These are phyloP conservation scores for Glaucomys volans DNA, from an alignment of 2,113 vertebrate genomes.

Conservation along the genomic window DNA sequence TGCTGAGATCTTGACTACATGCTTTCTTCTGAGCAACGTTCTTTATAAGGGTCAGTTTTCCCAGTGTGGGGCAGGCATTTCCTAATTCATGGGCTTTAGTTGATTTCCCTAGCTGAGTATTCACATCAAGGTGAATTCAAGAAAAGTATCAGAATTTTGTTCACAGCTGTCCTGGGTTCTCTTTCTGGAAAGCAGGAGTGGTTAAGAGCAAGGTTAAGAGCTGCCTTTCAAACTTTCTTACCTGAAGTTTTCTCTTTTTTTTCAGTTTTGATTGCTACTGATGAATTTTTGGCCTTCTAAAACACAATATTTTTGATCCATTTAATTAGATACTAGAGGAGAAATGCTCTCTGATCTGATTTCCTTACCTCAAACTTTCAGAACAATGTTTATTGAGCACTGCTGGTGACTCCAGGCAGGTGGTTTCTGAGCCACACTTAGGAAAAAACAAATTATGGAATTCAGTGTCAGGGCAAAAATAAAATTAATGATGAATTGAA, in stretches of 20 bases:
- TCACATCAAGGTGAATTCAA: not conserved
- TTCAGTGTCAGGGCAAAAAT: conserved; percentile 29
- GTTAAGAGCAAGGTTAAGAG: not conserved
- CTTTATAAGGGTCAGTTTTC: not conserved
- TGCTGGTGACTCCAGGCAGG: not conserved
- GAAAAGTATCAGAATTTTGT: not conserved
- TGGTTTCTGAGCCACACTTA: not conserved
- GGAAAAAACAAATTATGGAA: not conserved
- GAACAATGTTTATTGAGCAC: not conserved
- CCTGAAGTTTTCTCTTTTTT: not conserved
- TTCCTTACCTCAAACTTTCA: not conserved
- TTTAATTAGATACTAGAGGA: not conserved
- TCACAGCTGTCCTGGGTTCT: not conserved
- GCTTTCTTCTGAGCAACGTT: not conserved
- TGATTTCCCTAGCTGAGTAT: not conserved
- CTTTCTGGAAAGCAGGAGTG: not conserved
- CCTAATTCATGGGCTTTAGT: not conserved
- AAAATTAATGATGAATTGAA: not conserved
- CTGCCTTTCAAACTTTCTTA: not conserved
- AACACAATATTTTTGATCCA: not conserved
- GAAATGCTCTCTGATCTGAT: not conserved
- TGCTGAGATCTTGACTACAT: not conserved
- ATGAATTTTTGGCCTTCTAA: not conserved
- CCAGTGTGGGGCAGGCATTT: not conserved
- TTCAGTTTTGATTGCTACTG: not conserved